Evolutionary conservation across 35 echinoderm and acorn worm species (phyloP).

Genomic region (Hemicentrotus pulcherrimus): DNA sequence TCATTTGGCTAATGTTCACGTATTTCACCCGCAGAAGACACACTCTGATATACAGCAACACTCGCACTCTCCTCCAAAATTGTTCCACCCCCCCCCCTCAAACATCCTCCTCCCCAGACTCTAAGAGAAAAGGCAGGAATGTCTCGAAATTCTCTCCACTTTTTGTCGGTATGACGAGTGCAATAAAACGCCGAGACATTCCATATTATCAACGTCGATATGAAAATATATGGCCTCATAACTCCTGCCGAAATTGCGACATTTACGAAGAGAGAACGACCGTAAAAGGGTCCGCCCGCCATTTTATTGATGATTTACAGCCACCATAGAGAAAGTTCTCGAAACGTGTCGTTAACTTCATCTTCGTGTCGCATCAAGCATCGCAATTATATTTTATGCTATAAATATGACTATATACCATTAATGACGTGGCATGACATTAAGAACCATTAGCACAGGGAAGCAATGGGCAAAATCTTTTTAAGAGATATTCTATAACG

Average conservation of each 20-base stretch:
- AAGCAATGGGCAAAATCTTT: neutral
- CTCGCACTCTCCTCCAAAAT: neutral
- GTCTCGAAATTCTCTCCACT: neutral
- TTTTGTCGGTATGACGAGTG: neutral
- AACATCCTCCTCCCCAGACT: neutral
- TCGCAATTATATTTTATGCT: neutral
- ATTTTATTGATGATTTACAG: slow-evolving; percentile 3
- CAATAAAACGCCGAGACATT: slow-evolving; percentile 18
- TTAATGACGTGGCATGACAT: neutral
- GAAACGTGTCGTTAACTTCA: slow-evolving; percentile 11
- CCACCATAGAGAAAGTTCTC: slow-evolving; percentile 7
- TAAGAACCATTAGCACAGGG: neutral
- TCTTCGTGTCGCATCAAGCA: neutral
- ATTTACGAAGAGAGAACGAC: slow-evolving; percentile 12
- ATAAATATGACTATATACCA: neutral
- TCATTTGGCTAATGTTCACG: neutral
- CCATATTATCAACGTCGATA: slow-evolving; percentile 36
- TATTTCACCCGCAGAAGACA: neutral
- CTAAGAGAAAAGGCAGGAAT: neutral
- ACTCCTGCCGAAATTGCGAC: slow-evolving; percentile 37
- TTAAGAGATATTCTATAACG: neutral
- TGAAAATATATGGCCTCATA: slow-evolving; percentile 37
- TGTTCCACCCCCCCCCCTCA: neutral
- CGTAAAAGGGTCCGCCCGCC: neutral
- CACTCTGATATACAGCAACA: neutral